Evolutionary conservation across 1,140 invertebrate species (phyloP).

Genomic region (Sipha flava): DNA sequence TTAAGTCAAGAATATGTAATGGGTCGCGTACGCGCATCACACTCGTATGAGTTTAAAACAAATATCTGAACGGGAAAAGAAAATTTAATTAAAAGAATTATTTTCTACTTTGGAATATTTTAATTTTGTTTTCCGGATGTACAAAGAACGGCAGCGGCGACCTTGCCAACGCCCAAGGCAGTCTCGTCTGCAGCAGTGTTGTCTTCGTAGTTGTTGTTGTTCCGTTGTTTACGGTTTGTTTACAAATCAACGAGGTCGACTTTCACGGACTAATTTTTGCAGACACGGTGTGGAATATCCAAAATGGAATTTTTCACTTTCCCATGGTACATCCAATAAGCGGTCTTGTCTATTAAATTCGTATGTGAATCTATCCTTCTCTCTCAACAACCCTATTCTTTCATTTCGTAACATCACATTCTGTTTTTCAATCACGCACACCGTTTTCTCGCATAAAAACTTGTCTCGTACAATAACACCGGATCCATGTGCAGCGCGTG

Average conservation of each 20-base stretch:
- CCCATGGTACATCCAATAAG: background rate
- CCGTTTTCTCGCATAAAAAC: constrained; percentile 3
- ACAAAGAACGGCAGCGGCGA: background rate
- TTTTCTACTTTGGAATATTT: no score
- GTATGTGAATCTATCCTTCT: no score
- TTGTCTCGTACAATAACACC: constrained; percentile 1
- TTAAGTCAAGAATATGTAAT: no score
- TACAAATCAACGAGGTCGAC: background rate
- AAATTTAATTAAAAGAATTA: no score
- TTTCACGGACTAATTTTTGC: background rate
- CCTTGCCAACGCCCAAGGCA: constrained; percentile 30
- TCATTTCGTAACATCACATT: no score
- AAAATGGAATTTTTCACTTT: background rate
- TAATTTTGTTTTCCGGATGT: background rate
- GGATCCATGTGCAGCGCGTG: background rate
- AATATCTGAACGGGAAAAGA: background rate
- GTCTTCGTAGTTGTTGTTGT: background rate
- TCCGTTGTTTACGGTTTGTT: constrained; percentile 17
- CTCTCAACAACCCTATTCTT: no score
- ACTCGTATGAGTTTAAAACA: no score
- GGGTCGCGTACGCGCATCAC: no score
- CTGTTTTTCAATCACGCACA: background rate
- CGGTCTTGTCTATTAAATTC: no score
- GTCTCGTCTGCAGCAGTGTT: constrained; percentile 6
- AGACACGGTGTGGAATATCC: background rate